Base-by-base conservation (phyloP, 2,797 vertebrate genomes). In the Macroramphosus scolopax region DNA sequence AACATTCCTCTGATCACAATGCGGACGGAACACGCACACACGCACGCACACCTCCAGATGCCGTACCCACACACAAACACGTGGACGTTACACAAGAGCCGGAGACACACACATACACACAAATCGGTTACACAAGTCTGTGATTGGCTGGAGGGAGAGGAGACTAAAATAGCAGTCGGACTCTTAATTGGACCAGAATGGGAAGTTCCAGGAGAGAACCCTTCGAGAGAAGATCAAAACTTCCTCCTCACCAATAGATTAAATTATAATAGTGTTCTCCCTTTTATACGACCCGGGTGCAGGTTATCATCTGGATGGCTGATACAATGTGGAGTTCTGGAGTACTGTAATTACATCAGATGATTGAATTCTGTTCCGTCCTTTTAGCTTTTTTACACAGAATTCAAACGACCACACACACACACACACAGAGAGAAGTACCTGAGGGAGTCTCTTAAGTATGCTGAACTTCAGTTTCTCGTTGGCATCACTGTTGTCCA, bases 401-500 rank as follows among this genome's bases (percentile, higher is more conserved):
- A n/a, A n/a, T n/a, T n/a, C n/a, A n/a, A n/a, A n/a, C n/a, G n/a
- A n/a, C n/a, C n/a, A n/a, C n/a, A 35, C 16, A 32, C 33, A 33
- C 7, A 28, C 17, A n/a, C n/a, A n/a, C n/a, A n/a, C n/a, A n/a
- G n/a, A n/a, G n/a, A n/a, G n/a, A n/a, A n/a, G 51, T 92, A 96
- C 95, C 94, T 93, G 85, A 2, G 94, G 93, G 72, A 97, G 92
- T 58, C 94, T 92, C 54, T 85, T 88, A 5, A 96, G 76, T 55
- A 97, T 87, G 77, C 94, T 90, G 77, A 94, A 90, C 80, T 96
- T 97, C 17, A 97, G 84, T 60, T 90, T 89, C 82, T 95, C 93
- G 1, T 92, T 95, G 76, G 84, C 70, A 43, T 91, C 86, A 7
- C 86, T 91, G 78, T 96, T 89, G 55, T 85, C 78, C 63, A 85